Evolutionary conservation across 2,888 invertebrate genomes (phyloP).

Genomic region (Sipunculus nudus): DNA sequence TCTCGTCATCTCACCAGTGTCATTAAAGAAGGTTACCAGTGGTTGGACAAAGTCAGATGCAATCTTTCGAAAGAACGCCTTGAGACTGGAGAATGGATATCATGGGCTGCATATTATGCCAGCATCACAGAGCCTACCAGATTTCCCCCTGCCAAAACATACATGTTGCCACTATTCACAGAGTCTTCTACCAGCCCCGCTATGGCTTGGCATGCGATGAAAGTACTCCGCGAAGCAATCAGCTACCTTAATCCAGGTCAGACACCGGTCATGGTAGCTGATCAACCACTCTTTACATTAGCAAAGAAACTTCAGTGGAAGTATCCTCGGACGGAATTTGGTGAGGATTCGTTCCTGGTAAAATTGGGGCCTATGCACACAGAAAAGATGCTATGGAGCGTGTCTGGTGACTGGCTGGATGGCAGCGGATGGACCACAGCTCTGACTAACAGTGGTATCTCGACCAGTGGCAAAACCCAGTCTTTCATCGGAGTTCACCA

Average conservation of each 20-base stretch:
- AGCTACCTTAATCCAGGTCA: slow-evolving; percentile 10
- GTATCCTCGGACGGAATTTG: slow-evolving; percentile 1
- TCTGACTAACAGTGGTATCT: slow-evolving; percentile 2
- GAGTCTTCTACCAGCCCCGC: neutral
- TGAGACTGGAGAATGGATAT: neutral
- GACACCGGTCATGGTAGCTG: slow-evolving; percentile 7
- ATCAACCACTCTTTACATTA: slow-evolving; percentile 14
- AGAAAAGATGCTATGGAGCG: slow-evolving; percentile 18
- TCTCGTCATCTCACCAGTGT: no score
- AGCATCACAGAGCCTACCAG: neutral
- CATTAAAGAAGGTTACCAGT: neutral
- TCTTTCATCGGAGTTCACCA: slow-evolving; percentile 13
- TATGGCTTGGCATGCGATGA: slow-evolving; percentile 13
- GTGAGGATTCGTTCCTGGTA: slow-evolving; percentile 17
- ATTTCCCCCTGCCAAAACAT: neutral
- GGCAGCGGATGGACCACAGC: slow-evolving; percentile 24
- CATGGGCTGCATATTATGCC: slow-evolving; percentile 8
- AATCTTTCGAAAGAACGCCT: neutral
- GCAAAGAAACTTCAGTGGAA: slow-evolving; percentile 19
- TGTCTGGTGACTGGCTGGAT: slow-evolving; percentile 23
- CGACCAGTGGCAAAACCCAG: slow-evolving; percentile 5
- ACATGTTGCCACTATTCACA: neutral
- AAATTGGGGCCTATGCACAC: slow-evolving; percentile 13
- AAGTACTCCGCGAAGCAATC: slow-evolving; percentile 6
- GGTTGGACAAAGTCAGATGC: neutral